These are phyloP conservation scores for Volucella zonaria DNA, from an alignment of 2,888 invertebrate genomes.

Conservation along the genomic window DNA sequence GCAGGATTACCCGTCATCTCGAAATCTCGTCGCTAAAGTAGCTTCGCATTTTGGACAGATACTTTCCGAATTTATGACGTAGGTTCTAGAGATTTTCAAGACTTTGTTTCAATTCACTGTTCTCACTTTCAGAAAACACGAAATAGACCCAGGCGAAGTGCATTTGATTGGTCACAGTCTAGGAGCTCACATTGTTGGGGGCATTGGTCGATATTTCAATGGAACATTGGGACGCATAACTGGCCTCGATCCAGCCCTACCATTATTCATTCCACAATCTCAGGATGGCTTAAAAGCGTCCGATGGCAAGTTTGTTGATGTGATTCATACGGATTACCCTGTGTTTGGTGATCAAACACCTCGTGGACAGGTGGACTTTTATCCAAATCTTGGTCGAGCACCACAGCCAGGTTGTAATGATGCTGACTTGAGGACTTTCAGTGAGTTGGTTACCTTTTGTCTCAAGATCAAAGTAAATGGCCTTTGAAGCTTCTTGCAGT, in stretches of 20 bases:
- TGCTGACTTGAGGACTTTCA: slow-evolving; percentile 78
- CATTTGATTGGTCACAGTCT: slow-evolving; percentile 81
- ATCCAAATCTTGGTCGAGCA: slow-evolving; percentile 80
- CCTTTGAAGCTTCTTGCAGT: slow-evolving; percentile 78
- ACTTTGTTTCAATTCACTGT: not conserved
- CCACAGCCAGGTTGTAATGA: slow-evolving; percentile 81
- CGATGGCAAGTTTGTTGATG: slow-evolving; percentile 80
- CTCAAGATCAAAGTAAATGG: not conserved
- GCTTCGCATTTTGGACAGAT: slow-evolving; percentile 76
- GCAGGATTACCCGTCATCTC: slow-evolving; percentile 78
- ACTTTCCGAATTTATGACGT: slow-evolving; percentile 67
- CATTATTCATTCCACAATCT: slow-evolving; percentile 78
- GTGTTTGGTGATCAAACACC: slow-evolving; percentile 80
- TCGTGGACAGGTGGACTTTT: slow-evolving; percentile 81
- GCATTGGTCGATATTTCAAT: slow-evolving; percentile 79
- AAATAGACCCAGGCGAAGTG: slow-evolving; percentile 74
- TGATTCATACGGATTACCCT: slow-evolving; percentile 81
- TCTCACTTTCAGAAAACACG: slow-evolving; percentile 73
- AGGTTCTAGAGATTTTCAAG: not conserved
- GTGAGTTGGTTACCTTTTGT: slow-evolving; percentile 76
- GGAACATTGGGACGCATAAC: slow-evolving; percentile 80
- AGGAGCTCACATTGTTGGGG: slow-evolving; percentile 81
- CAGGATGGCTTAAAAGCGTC: slow-evolving; percentile 77
- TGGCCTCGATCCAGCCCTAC: slow-evolving; percentile 82
- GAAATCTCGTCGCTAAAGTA: slow-evolving; percentile 77